Evolutionary conservation across 2,888 invertebrate species (phyloP), one percentile per base, ranked within the genome.

Genomic region (Parasteatoda lunata): DNA sequence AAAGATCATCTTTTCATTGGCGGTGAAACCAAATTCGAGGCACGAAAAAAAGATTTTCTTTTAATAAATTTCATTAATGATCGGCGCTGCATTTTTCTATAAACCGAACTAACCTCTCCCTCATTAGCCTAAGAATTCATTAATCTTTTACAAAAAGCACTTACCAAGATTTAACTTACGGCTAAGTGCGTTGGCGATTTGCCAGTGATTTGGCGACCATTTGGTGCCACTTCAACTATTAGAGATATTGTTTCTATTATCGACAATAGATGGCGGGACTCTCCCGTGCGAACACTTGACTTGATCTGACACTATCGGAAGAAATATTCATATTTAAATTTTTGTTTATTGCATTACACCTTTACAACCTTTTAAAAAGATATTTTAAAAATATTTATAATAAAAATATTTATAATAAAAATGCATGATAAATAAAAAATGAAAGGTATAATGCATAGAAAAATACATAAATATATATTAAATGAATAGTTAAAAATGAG

Each of bases 11-110:
- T 73, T 78, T 79, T 84, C 73, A 75, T 73, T 79, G 78, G 75
- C 75, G 59, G 68, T 30, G 54, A 76, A 65, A 49, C 15, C 11
- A 48, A 73, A 84, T 13, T 59, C 9, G n/a, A 59, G n/a, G 9
- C 59, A 9, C 8, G 9, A 59, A 78, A 84, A 78, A 77, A 66
- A 48, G 30, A 9, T 66, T 79, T 68, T 69, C 73, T 84, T 84
- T 84, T 73, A 84, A 84, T 84, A 84, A 84, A 84, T 79, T 52
- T 79, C 84, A 84, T 79, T 84, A 84, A 84, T 84, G 75, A 78
- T 79, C 75, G 15, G 69, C 49, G n/a, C 59, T 30, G 84, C 68
- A 84, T 72, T 78, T 84, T 84, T 84, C 78, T 54, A 81, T 81
- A 75, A 81, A 76, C 75, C 15, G 81, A 84, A 72, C 84, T 78